Evolutionary conservation across 2,113 vertebrate species (phyloP), one percentile per base, ranked within the genome.

Genomic region (Alectura lathami): DNA sequence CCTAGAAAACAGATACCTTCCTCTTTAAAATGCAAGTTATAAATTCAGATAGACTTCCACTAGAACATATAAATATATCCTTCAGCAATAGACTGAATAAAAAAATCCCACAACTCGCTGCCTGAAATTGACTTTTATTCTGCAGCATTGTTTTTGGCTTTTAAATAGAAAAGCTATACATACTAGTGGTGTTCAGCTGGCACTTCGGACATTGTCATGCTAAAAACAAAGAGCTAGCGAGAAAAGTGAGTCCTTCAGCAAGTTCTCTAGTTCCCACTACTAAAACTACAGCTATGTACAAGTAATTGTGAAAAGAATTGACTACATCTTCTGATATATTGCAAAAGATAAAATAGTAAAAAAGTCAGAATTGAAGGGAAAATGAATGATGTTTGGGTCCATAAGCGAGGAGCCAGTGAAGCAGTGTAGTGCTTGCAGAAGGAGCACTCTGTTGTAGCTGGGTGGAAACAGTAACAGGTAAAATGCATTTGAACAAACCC

Each of bases 1-100:
- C 76, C 92, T 93, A 70, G 93, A 89, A 96, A 96, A 75, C 7
- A 16, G 66, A 89, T 59, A 67, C 13, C 27, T 92, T 95, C 40
- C 62, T 87, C 63, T 93, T 86, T 81, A 93, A 81, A 91, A 82
- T 18, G 26, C 32, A 9, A 63, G 21, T 15, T 88, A 23, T 67
- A 74, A 91, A 87, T 82, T 70, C 12, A 73, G 30, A 34, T 32
- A 77, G 67, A 57, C 54, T 87, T 92, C 59, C 42, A 73, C 15
- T 74, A 67, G 59, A 87, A 43, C 23, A 54, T 32, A 45, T 34
- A 85, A 81, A 62, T 13, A 32, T 32, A 20, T 8, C 34, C 45
- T 87, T 82, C 23, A 86, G 66, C 26, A 64, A 59, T 21, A 88
- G 67, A 70, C 7, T 34, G 57, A 72, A 50, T 5, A 27, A 17